Percentiles rank a stretch among this genome's conserved stretches.
Evolutionary conservation across 1,140 invertebrate genomes (phyloP).

Genomic region (Dendroctonus ponderosae): DNA sequence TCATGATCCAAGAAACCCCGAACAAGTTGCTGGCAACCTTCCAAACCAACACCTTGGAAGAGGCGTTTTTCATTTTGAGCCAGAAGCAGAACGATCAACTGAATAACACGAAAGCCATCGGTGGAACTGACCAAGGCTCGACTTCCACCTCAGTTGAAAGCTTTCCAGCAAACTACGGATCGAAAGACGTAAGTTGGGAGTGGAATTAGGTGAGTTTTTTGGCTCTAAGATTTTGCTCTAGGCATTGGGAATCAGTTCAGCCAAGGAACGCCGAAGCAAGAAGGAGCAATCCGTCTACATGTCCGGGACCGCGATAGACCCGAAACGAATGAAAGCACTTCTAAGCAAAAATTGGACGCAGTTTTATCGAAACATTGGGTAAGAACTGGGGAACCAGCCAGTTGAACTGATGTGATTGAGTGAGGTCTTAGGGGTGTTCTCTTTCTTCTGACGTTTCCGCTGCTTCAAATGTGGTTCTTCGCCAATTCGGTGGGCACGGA

Average conservation of each 20-base stretch:
- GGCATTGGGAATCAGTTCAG: slow-evolving; percentile 14
- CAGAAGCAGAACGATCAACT: slow-evolving; percentile 52
- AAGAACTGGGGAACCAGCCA: slow-evolving; percentile 5
- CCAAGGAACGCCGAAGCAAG: slow-evolving; percentile 9
- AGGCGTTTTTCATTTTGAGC: slow-evolving; percentile 70
- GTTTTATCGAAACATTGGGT: slow-evolving; percentile 42
- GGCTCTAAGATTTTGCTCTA: slow-evolving; percentile 1
- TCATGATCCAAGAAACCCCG: slow-evolving; percentile 84
- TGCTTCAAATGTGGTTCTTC: slow-evolving; percentile 77
- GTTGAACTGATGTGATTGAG: neutral
- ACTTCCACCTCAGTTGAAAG: slow-evolving; percentile 24
- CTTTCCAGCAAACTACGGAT: slow-evolving; percentile 28
- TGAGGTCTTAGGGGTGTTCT: slow-evolving; percentile 63
- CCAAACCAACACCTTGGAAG: slow-evolving; percentile 66
- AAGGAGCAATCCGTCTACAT: neutral
- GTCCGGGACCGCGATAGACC: slow-evolving; percentile 25
- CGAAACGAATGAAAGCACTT: slow-evolving; percentile 40
- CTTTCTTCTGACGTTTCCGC: slow-evolving; percentile 79
- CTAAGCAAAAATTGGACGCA: slow-evolving; percentile 46
- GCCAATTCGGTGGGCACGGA: slow-evolving; percentile 77
- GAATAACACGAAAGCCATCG: neutral
- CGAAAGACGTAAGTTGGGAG: slow-evolving; percentile 30
- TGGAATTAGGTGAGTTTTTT: neutral
- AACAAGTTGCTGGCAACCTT: slow-evolving; percentile 61
- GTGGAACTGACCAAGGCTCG: neutral